These are phyloP conservation scores for Mylabris phalerata DNA, from an alignment of 1,140 invertebrate species.

Conservation along the genomic window DNA sequence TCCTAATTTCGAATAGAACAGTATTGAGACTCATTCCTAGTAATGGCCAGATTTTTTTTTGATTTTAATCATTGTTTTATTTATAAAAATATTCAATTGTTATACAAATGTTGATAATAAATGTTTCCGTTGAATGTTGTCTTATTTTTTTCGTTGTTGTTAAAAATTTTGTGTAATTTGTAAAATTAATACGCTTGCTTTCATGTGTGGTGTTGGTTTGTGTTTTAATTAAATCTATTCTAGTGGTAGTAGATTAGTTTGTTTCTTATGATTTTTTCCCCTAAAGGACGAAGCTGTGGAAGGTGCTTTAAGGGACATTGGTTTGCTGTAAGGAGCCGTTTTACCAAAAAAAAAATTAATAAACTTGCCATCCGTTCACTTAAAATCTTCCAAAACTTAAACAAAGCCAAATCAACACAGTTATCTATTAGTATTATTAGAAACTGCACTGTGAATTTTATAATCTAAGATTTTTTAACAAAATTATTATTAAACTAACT, in stretches of 20 bases:
- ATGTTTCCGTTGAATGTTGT: neutral
- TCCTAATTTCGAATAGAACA: too few species aligned
- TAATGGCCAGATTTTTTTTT: too few species aligned
- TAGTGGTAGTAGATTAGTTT: too few species aligned
- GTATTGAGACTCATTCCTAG: too few species aligned
- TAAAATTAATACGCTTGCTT: too few species aligned
- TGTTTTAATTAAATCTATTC: too few species aligned
- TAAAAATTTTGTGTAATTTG: too few species aligned
- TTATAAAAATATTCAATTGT: too few species aligned
- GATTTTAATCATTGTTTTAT: too few species aligned
- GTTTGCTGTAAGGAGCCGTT: constrained; percentile 55
- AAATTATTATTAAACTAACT: neutral
- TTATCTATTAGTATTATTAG: neutral
- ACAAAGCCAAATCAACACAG: too few species aligned
- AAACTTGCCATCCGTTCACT: constrained; percentile 4
- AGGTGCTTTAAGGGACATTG: constrained; percentile 74
- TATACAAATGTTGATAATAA: neutral
- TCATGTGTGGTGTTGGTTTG: too few species aligned
- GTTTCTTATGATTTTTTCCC: constrained; percentile 33
- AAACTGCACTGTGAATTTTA: neutral
- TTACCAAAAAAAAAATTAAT: neutral
- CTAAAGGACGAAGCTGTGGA: constrained; percentile 74
- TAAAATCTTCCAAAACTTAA: neutral
- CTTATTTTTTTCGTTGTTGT: neutral
- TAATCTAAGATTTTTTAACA: neutral